These are phyloP conservation scores for Pachydiplax longipennis DNA, from an alignment of 2,888 invertebrate genomes.

Conservation along the genomic window DNA sequence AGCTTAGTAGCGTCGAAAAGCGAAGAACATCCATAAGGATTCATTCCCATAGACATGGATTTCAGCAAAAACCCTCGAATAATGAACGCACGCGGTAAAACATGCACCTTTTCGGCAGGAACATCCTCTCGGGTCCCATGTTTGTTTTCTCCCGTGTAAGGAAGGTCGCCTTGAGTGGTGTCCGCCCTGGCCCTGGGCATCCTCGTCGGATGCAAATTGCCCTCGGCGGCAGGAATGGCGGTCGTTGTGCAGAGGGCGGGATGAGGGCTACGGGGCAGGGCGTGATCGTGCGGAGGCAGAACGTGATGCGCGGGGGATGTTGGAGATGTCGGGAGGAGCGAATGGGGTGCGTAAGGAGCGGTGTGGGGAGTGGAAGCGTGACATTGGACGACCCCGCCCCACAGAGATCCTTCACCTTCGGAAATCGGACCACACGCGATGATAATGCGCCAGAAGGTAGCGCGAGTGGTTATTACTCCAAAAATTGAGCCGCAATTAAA, in stretches of 20 bases:
- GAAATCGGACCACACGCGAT: constrained; percentile 29
- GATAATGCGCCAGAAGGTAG: constrained; percentile 24
- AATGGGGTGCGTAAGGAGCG: not conserved
- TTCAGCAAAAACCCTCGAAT: no score
- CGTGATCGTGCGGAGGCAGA: not conserved
- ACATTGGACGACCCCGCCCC: constrained; percentile 19
- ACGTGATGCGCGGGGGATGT: no score
- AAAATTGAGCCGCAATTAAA: constrained; percentile 37
- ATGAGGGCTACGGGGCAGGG: not conserved
- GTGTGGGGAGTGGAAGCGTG: not conserved
- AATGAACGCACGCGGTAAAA: no score
- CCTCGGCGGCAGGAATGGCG: not conserved
- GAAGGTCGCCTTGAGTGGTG: not conserved
- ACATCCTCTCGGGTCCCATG: not conserved
- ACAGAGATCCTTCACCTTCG: constrained; percentile 3
- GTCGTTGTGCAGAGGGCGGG: not conserved
- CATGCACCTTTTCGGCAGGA: not conserved
- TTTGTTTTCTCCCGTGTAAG: not conserved
- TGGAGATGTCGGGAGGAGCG: not conserved
- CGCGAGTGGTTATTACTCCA: constrained; percentile 29
- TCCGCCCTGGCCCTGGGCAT: not conserved
- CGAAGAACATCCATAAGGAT: no score
- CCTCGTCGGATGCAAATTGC: not conserved
- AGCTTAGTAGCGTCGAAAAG: no score
- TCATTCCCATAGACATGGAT: no score